Evolutionary conservation across 2,113 vertebrate species (phyloP).

Genomic region (Paracanthobrama guichenoti): DNA sequence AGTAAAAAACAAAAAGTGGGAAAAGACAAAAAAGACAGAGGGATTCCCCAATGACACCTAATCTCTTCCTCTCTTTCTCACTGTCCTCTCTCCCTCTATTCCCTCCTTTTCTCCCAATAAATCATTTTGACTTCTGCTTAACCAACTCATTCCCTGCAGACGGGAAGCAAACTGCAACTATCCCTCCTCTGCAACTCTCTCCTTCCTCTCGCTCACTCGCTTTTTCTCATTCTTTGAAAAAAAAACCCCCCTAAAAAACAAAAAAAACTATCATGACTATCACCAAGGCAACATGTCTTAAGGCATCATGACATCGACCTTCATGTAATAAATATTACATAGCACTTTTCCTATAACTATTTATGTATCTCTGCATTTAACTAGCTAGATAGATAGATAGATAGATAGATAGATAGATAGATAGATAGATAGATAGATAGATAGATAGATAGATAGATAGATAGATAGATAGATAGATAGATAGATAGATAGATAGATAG

Average conservation of each 20-base stretch:
- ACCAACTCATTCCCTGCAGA: slow-evolving; percentile 83
- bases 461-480: neutral
- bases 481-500: neutral
- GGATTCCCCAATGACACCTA: slow-evolving; percentile 76
- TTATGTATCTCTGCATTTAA: neutral
- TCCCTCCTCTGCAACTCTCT: slow-evolving; percentile 65
- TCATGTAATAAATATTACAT: slow-evolving; percentile 48
- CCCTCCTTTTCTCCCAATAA: slow-evolving; percentile 79
- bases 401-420: neutral
- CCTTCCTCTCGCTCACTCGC: slow-evolving; percentile 44
- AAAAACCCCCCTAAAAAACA: neutral
- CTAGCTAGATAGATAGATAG: neutral
- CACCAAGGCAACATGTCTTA: slow-evolving; percentile 57
- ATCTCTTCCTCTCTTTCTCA: slow-evolving; percentile 70
- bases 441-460: neutral
- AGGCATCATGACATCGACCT: slow-evolving; percentile 55
- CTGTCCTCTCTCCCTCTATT: slow-evolving; percentile 68
- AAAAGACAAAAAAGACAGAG: slow-evolving; percentile 70
- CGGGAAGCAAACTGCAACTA: slow-evolving; percentile 75
- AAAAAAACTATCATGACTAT: slow-evolving; percentile 43
- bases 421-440: neutral
- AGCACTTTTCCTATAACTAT: neutral
- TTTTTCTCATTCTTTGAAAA: slow-evolving; percentile 40
- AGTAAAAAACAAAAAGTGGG: slow-evolving; percentile 54
- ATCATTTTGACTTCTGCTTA: slow-evolving; percentile 82